These are phyloP conservation scores for Cheumatopsyche charites DNA, from an alignment of 1,140 invertebrate species.

Conservation along the genomic window DNA sequence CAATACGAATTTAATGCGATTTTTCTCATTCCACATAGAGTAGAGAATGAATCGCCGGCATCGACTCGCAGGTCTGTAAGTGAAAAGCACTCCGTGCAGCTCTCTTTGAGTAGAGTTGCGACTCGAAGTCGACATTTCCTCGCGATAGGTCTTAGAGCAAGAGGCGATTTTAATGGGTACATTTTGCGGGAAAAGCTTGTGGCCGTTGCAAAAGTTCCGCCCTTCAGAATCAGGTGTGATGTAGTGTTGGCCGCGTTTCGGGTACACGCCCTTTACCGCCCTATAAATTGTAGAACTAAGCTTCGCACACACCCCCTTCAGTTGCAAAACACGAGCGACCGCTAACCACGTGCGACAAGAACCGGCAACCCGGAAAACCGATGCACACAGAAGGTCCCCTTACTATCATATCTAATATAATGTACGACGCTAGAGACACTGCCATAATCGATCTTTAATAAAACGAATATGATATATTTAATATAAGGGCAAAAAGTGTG, in stretches of 20 bases:
- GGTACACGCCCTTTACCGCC: slow-evolving; percentile 29
- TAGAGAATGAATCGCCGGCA: too few species aligned
- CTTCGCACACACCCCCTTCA: slow-evolving; percentile 23
- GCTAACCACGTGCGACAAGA: background rate
- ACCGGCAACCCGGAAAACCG: background rate
- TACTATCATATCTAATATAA: background rate
- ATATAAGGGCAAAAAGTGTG: background rate
- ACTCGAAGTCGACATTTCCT: too few species aligned
- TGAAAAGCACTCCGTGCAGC: too few species aligned
- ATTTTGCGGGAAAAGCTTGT: slow-evolving; percentile 21
- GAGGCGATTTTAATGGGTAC: background rate
- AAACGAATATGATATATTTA: background rate
- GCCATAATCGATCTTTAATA: background rate
- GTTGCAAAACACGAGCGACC: background rate
- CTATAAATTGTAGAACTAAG: slow-evolving; percentile 29
- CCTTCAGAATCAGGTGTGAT: slow-evolving; percentile 36
- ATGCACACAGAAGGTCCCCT: background rate
- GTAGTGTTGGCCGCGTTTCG: slow-evolving; percentile 12
- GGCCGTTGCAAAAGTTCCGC: slow-evolving; percentile 32
- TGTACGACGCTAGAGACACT: background rate
- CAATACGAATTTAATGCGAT: background rate
- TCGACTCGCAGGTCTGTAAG: too few species aligned
- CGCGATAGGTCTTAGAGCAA: too few species aligned
- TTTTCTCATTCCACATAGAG: background rate
- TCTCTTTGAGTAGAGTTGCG: too few species aligned